Conservation (phyloP, 35 echinoderm and acorn worm species). For the Hemicentrotus pulcherrimus region DNA sequence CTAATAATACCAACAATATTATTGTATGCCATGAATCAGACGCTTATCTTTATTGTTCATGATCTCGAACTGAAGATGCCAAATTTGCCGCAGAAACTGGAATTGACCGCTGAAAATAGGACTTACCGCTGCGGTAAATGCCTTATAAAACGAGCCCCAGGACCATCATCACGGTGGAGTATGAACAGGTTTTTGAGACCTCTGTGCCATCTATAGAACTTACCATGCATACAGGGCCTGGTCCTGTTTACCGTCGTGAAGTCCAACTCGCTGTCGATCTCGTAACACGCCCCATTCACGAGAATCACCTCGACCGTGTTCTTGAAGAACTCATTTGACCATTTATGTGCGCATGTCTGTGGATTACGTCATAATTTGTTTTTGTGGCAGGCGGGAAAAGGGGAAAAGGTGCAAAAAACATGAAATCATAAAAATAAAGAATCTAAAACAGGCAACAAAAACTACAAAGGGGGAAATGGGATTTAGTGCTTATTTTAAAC, state of each 20-base stretch:
- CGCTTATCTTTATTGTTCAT: no score
- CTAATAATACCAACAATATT: no score
- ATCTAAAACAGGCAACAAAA: background rate
- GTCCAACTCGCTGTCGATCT: constrained; percentile 71
- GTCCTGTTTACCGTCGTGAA: constrained; percentile 80
- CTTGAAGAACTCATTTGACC: constrained; percentile 90
- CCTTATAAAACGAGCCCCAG: no score
- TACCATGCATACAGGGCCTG: constrained; percentile 87
- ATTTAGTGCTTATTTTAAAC: background rate
- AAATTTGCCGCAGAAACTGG: no score
- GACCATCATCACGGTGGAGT: no score
- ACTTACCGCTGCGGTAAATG: no score
- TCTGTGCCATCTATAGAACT: background rate
- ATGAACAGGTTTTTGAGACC: no score
- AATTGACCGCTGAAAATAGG: no score
- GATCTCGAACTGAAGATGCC: no score
- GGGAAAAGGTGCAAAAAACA: constrained; percentile 24
- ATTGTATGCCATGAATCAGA: no score
- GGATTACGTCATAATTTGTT: background rate
- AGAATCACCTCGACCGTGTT: constrained; percentile 71
- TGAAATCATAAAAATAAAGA: constrained; percentile 12
- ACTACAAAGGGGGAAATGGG: background rate
- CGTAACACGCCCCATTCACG: constrained; percentile 91
- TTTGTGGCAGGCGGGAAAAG: background rate
- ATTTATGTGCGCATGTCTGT: constrained; percentile 95